Evolutionary conservation across 2,888 invertebrate genomes (phyloP).

Genomic region (Clivina fossor): DNA sequence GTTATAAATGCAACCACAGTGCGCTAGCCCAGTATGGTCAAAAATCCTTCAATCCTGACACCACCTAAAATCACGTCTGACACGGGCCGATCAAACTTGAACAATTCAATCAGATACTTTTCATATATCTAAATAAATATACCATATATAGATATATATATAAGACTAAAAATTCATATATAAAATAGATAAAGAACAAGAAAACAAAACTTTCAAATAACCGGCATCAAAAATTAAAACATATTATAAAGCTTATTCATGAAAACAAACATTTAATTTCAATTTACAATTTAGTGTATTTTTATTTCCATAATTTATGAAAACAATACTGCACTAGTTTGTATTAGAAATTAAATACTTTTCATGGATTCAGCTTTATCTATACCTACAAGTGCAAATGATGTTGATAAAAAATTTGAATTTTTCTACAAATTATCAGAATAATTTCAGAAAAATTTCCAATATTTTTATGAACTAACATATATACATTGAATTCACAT

Average conservation of each 20-base stretch:
- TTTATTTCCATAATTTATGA: too few species aligned
- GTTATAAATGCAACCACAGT: conserved; percentile 45
- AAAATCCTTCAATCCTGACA: conserved; percentile 67
- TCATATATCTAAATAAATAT: background rate
- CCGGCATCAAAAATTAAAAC: background rate
- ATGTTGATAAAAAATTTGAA: too few species aligned
- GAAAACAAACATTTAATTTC: background rate
- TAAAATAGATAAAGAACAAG: background rate
- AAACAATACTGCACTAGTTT: too few species aligned
- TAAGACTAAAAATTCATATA: too few species aligned
- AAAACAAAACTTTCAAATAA: background rate
- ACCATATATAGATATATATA: background rate
- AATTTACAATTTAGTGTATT: too few species aligned
- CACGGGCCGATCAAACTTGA: conserved; percentile 44
- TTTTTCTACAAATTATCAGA: too few species aligned
- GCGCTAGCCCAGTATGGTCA: conserved; percentile 62
- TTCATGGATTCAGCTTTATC: too few species aligned
- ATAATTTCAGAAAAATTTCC: too few species aligned
- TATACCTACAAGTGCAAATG: too few species aligned
- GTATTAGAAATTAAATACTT: too few species aligned
- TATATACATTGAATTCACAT: too few species aligned
- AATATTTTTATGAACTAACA: too few species aligned
- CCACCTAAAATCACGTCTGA: conserved; percentile 54
- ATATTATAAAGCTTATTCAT: background rate
- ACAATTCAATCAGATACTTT: conserved; percentile 45